phyloP scores from a whole-genome alignment of 2,797 vertebrate genomes.

The Ctenosaura bakeri region DNA sequence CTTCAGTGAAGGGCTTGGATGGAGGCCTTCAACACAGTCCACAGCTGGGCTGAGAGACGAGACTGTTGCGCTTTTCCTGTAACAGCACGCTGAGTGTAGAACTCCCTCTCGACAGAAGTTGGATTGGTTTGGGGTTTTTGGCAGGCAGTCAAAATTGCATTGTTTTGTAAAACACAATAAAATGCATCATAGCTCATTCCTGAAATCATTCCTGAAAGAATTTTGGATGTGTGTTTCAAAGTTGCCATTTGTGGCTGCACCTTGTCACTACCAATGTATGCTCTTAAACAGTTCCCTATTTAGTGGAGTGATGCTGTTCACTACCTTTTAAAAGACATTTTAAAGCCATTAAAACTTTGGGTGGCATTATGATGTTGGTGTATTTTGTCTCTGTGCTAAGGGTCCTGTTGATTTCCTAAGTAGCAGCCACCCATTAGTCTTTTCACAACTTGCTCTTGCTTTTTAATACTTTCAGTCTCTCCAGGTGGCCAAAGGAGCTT shows the following conservation, averaged over 20 bases:
- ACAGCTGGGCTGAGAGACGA: no score
- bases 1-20: no score
- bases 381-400: neutral
- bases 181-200: no score
- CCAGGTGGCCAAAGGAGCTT: conserved; percentile 9
- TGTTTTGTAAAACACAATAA: no score
- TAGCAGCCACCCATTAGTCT: neutral
- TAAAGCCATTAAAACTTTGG: conserved; percentile 6
- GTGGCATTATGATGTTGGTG: neutral
- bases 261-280: neutral
- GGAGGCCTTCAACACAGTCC: no score
- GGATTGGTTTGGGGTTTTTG: neutral
- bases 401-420: neutral
- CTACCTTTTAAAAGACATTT: conserved; percentile 10
- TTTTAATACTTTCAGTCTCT: conserved; percentile 17
- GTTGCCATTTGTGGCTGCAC: neutral
- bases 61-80: no score
- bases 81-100: no score
- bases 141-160: no score
- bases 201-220: neutral
- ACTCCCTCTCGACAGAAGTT: neutral
- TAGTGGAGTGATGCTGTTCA: neutral
- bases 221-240: neutral
- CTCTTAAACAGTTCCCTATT: conserved; percentile 3
- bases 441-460: neutral